Evolutionary conservation across 1,140 invertebrate species (phyloP).

Genomic region (Zaprionus gabonicus): DNA sequence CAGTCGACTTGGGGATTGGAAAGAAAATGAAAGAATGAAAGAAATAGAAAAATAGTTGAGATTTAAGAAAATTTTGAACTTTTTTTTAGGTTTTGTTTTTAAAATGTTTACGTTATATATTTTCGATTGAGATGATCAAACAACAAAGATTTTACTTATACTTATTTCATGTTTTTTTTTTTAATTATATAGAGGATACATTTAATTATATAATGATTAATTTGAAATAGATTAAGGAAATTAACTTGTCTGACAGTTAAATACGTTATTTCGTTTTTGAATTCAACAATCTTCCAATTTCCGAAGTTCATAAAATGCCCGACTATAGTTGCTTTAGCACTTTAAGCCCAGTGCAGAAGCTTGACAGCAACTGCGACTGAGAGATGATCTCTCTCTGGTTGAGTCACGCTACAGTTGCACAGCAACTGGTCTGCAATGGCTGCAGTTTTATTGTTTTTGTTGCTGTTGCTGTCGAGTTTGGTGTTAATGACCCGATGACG

Average conservation of each 20-base stretch:
- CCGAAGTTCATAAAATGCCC: background rate
- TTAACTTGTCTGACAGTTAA: background rate
- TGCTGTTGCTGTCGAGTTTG: slow-evolving; percentile 9
- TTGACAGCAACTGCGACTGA: background rate
- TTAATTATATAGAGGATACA: too few species aligned
- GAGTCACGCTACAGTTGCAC: slow-evolving; percentile 41
- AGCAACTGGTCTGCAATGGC: background rate
- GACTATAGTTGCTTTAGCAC: background rate
- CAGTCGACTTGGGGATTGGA: background rate
- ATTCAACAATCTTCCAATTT: background rate
- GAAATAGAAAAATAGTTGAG: too few species aligned
- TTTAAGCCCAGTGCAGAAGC: background rate
- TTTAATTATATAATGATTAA: background rate
- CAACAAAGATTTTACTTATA: too few species aligned
- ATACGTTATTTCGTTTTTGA: background rate
- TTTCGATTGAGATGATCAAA: too few species aligned
- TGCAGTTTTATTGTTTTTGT: slow-evolving; percentile 15
- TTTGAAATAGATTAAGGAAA: background rate
- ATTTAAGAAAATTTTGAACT: background rate
- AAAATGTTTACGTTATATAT: too few species aligned
- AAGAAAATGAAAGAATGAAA: background rate
- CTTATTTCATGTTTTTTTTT: too few species aligned
- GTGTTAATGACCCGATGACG: slow-evolving; percentile 47
- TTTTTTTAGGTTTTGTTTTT: too few species aligned
- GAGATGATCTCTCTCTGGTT: background rate